Conservation (phyloP, 2,888 invertebrate genomes). For the Prosopocoilus inquinatus region DNA sequence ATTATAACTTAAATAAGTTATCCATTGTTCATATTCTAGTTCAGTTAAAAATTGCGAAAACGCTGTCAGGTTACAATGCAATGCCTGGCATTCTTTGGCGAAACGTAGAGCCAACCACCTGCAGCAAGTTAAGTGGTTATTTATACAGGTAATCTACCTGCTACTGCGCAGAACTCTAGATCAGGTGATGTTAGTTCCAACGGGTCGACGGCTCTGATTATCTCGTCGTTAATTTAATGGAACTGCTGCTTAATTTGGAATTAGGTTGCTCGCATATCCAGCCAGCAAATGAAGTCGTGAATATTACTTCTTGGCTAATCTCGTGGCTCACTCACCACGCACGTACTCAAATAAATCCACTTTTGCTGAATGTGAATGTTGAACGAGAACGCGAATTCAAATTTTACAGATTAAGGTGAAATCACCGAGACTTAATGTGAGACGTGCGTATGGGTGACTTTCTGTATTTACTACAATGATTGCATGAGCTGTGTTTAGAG, state of each 20-base stretch:
- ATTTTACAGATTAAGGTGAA: too few species aligned
- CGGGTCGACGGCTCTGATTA: conserved; percentile 21
- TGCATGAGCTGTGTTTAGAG: too few species aligned
- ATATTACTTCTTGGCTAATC: conserved; percentile 20
- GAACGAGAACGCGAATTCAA: too few species aligned
- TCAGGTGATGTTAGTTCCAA: neutral
- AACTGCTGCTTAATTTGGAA: conserved; percentile 25
- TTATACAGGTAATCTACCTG: conserved; percentile 2
- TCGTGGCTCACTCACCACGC: too few species aligned
- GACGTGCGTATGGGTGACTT: too few species aligned
- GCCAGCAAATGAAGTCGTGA: conserved; percentile 26
- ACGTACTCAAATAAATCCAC: too few species aligned
- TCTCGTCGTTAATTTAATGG: conserved; percentile 28
- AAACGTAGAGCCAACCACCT: neutral
- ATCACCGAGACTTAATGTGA: too few species aligned
- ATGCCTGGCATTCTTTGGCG: neutral
- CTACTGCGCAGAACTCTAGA: conserved; percentile 1
- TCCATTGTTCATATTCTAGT: too few species aligned
- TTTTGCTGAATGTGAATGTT: too few species aligned
- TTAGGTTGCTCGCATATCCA: conserved; percentile 20
- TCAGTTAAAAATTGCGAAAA: too few species aligned
- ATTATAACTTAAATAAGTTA: neutral
- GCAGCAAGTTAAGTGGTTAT: conserved; percentile 1
- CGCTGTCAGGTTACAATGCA: neutral
- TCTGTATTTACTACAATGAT: too few species aligned